Base-by-base conservation (phyloP, 1,140 invertebrate genomes). In the Maniola jurtina region DNA sequence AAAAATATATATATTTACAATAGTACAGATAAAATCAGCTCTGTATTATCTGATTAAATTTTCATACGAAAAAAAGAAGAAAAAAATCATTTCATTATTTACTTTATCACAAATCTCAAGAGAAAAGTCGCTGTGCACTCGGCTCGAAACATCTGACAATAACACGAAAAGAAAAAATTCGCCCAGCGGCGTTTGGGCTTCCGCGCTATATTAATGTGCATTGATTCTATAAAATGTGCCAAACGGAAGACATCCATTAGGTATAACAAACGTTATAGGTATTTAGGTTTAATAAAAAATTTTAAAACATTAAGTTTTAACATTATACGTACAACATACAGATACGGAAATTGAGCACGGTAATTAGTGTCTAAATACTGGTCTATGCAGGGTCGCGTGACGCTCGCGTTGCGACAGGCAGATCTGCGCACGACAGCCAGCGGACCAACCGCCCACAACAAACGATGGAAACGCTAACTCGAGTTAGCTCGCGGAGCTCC, bases 1-100 rank as follows among this genome's bases (percentile, higher is more conserved):
- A 85, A 88, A 84, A 80, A 81, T 81, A 87, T 88, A 87, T 88
- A 88, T 88, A 88, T 90, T 85, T 88, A 89, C 86, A 88, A 85
- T 84, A 88, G 85, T 80, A 80, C 80, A 84, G 75, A 84, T 79
- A 87, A n/a, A n/a, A 89, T 88, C 83, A 89, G 84, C 84, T 84
- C 73, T 80, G 87, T 83, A 88, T 86, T 86, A 79, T 80, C 88
- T 82, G 78, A 74, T 75, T 79, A 83, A 88, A 87, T 84, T 83
- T 81, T 78, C 80, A 80, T 77, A 79, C 75, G 71, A 82, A 80
- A 88, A 83, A n/a, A n/a, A n/a, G n/a, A n/a, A n/a, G n/a, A n/a
- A 80, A 80, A 88, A 84, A 80, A 70, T 80, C 71, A 79, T 78
- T 80, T 76, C 66, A 77, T 79, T 74, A 81, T 79, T 79, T 68